Base-by-base conservation (phyloP, 2,797 vertebrate species). In the Darevskia nairensis region DNA sequence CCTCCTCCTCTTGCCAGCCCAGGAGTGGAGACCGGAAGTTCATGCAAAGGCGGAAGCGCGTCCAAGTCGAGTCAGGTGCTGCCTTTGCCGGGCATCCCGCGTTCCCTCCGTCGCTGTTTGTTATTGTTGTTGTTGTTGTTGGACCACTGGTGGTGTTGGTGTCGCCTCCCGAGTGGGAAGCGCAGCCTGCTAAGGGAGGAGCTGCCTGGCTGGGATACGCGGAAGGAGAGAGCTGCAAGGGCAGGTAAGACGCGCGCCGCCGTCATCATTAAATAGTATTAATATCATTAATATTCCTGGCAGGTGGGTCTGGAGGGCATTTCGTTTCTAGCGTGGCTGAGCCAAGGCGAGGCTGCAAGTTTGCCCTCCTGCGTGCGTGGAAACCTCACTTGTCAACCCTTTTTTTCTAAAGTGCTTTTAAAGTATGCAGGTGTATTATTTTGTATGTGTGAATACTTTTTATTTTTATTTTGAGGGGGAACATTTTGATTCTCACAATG, bases 81-180 rank as follows among this genome's bases (percentile, higher is more conserved):
- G 2, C 25, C 3, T 59, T 72, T 13, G 80, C 46, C 39, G 68
- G 13, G 50, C 76, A 1, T 35, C 35, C 29, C 2, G 50, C 3
- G 1, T 2, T 2, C 7, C 6, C 6, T 19, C 39, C 21, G 8
- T 9, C 50, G 19, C 8, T 27, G 35, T n/a, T 71, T n/a, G 27
- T 32, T 19, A 13, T 35, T 35, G n/a, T 7, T 72, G 1, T n/a
- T 10, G 0, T 46, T 46, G 2, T 46, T 17, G 13, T 32, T 32
- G n/a, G 27, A 7, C 21, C 8, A 1, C 71, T 35, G n/a, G n/a
- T 4, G 71, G n/a, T 5, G 32, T 6, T n/a, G 21, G n/a, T 8
- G 87, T 27, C 59, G 15, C 72, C 9, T 85, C 15, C 25, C 46
- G 85, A 71, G 87, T 84, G 46, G 81, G 76, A 69, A 74, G 69